Percentiles rank a stretch among this genome's conserved stretches.
phyloP scores from a whole-genome alignment of 1,140 invertebrate species.

The Acromyrmex heyeri region DNA sequence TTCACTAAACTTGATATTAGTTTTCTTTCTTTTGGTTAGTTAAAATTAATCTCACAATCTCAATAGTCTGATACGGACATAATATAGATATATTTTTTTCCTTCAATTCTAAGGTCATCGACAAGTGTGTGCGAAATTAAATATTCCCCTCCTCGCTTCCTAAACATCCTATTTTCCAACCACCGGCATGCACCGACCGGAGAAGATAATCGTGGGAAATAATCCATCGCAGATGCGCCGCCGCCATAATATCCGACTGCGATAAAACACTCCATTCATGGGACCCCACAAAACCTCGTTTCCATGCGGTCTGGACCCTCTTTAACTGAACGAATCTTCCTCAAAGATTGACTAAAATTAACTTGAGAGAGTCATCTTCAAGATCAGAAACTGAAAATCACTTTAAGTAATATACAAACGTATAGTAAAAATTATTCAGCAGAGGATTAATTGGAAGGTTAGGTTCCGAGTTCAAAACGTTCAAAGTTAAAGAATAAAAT shows the following conservation, averaged over 20 bases:
- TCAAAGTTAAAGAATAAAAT: neutral
- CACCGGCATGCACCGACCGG: neutral
- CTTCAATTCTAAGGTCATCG: neutral
- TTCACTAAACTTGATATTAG: too few species aligned
- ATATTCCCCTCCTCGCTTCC: neutral
- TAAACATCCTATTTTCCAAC: constrained; percentile 26
- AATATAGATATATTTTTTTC: neutral
- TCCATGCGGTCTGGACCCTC: neutral
- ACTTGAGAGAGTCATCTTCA: neutral
- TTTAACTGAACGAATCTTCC: neutral
- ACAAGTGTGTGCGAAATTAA: constrained; percentile 22
- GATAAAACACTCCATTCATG: constrained; percentile 42
- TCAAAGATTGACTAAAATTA: neutral
- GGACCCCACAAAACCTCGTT: constrained; percentile 21
- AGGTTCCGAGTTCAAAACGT: neutral
- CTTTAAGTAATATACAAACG: neutral
- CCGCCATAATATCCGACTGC: constrained; percentile 16
- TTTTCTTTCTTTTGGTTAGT: too few species aligned
- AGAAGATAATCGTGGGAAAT: constrained; percentile 58
- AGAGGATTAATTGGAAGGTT: neutral
- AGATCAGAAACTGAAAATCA: neutral
- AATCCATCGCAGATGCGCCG: constrained; percentile 17
- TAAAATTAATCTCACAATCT: too few species aligned
- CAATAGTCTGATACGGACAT: too few species aligned
- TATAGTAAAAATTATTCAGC: neutral